phyloP scores from a whole-genome alignment of 2,888 invertebrate species.

The Agapostemon virescens region DNA sequence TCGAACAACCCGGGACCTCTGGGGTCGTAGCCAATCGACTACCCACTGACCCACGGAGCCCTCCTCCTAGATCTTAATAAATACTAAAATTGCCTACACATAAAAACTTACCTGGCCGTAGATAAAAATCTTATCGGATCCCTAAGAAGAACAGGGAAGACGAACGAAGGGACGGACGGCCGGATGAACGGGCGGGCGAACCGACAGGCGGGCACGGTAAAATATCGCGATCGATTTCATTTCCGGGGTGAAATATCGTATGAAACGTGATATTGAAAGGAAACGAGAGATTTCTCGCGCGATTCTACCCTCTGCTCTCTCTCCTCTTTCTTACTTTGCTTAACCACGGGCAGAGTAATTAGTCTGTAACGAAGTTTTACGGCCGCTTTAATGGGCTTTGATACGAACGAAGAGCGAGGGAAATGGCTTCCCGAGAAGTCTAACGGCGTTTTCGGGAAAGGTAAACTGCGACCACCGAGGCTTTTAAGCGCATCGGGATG shows the following conservation, averaged over 20 bases:
- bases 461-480: background rate
- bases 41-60: no score
- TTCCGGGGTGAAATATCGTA: constrained; percentile 26
- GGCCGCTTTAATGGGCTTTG: constrained; percentile 35
- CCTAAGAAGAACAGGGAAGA: background rate
- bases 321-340: background rate
- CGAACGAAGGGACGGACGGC: background rate
- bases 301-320: constrained; percentile 6
- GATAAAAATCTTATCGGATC: constrained; percentile 34
- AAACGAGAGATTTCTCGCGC: background rate
- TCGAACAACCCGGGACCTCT: no score
- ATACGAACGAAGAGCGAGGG: background rate
- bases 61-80: no score
- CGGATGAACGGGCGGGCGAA: no score
- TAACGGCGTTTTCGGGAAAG: background rate
- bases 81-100: no score
- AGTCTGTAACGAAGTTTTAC: constrained; percentile 51
- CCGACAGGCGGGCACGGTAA: background rate
- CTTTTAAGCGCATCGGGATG: background rate
- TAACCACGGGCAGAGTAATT: constrained; percentile 34
- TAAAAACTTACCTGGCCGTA: constrained; percentile 15
- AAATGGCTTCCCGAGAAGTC: constrained; percentile 13
- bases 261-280: constrained; percentile 26
- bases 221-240: constrained; percentile 8
- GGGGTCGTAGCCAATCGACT: no score